A percentile compares a stretch with the other conserved stretches of the same genome.
These are phyloP conservation scores for Mythimna loreyi DNA, from an alignment of 2,888 invertebrate genomes.

Conservation along the genomic window DNA sequence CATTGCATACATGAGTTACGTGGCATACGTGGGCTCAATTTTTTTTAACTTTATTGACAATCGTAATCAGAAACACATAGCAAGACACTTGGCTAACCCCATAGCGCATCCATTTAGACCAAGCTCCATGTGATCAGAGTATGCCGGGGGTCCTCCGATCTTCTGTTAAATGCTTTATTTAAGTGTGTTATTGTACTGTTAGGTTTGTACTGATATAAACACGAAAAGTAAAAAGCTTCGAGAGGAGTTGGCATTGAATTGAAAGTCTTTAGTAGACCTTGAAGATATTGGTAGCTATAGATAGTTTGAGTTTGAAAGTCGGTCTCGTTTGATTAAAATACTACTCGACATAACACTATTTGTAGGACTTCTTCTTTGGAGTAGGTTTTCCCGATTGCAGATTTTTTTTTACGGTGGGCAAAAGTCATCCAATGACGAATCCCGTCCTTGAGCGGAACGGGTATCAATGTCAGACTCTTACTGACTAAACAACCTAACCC, in stretches of 20 bases:
- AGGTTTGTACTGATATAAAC: constrained; percentile 18
- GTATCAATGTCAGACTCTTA: too few species aligned
- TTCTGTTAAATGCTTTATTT: constrained; percentile 55
- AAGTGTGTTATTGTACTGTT: constrained; percentile 40
- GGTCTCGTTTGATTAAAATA: too few species aligned
- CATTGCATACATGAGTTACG: too few species aligned
- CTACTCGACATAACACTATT: too few species aligned
- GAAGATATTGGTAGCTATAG: neutral
- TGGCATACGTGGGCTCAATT: too few species aligned
- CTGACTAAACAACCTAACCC: too few species aligned
- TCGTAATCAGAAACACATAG: neutral
- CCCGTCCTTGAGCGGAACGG: too few species aligned
- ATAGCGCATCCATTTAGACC: constrained; percentile 27
- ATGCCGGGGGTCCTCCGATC: constrained; percentile 46
- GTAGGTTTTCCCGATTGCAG: too few species aligned
- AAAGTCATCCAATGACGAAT: too few species aligned
- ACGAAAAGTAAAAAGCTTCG: constrained; percentile 5
- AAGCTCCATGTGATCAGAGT: constrained; percentile 18
- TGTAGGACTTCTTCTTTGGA: too few species aligned
- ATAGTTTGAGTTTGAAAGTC: neutral
- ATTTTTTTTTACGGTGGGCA: too few species aligned
- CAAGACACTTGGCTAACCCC: neutral
- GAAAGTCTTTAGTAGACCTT: neutral
- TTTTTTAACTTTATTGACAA: too few species aligned
- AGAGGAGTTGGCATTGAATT: neutral